Conservation (phyloP, 1,140 invertebrate species). For the Heliconius congener region DNA sequence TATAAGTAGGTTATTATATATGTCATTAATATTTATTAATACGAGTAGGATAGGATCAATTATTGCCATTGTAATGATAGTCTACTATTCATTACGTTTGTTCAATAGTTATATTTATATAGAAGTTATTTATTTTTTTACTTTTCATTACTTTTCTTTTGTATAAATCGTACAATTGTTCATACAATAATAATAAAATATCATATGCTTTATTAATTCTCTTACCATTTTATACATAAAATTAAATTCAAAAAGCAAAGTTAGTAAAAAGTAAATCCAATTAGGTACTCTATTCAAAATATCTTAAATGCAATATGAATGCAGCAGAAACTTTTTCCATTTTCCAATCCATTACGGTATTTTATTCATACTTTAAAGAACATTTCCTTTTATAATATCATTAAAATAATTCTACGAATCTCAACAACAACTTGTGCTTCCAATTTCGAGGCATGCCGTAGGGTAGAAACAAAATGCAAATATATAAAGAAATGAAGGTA, state of each 20-base stretch:
- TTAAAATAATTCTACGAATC: slow-evolving; percentile 5
- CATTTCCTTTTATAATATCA: neutral
- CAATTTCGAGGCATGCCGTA: neutral
- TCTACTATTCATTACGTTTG: too few species aligned
- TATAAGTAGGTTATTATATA: slow-evolving; percentile 8
- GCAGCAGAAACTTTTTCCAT: neutral
- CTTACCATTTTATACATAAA: too few species aligned
- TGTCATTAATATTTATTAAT: neutral
- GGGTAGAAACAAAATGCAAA: slow-evolving; percentile 2
- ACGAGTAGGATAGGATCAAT: too few species aligned
- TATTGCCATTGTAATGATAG: too few species aligned
- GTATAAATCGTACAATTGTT: too few species aligned
- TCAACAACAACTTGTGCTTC: neutral
- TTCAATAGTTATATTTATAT: too few species aligned
- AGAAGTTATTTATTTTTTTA: too few species aligned
- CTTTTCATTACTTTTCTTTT: too few species aligned
- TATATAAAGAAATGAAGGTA: neutral
- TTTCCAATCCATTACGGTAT: neutral
- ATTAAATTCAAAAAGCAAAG: too few species aligned
- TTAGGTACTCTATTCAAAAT: neutral
- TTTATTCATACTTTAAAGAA: neutral
- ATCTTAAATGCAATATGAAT: neutral
- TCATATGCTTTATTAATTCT: too few species aligned
- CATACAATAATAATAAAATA: too few species aligned
- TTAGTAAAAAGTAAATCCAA: neutral